Conservation (phyloP, 2,113 vertebrate species). For the Tiliqua scincoides region DNA sequence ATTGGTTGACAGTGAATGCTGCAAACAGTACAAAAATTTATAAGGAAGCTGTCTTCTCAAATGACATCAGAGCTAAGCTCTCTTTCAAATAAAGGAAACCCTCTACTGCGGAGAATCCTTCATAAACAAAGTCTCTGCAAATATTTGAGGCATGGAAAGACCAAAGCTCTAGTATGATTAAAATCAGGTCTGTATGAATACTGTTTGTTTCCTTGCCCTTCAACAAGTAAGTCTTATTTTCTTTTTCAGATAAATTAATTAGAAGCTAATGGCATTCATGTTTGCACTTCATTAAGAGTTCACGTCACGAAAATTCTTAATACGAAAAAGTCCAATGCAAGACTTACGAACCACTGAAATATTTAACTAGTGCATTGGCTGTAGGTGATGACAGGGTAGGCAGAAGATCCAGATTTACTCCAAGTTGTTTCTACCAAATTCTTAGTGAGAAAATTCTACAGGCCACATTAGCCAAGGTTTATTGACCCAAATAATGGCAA, state of each 20-base stretch:
- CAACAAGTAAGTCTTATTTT: constrained; percentile 2
- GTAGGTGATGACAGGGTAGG: not conserved
- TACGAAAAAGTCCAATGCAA: not conserved
- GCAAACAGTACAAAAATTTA: not conserved
- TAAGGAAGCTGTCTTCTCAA: not conserved
- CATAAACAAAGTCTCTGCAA: not conserved
- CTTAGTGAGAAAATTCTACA: not conserved
- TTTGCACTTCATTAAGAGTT: not conserved
- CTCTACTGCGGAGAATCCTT: not conserved
- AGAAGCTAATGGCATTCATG: not conserved
- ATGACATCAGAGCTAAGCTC: not conserved
- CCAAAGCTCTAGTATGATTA: constrained; percentile 8
- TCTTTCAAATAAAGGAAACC: not conserved
- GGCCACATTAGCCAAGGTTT: not conserved
- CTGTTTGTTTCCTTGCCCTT: not conserved
- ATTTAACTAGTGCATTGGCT: not conserved
- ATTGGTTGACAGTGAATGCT: not conserved
- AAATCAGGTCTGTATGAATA: not conserved
- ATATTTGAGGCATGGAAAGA: not conserved
- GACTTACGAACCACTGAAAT: not conserved
- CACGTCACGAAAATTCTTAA: not conserved
- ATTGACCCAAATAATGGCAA: not conserved
- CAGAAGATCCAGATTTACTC: not conserved
- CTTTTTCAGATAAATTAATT: not conserved
- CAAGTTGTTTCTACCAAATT: not conserved